Conservation (phyloP, 2,113 vertebrate species). For the Gasterosteus aculeatus region DNA sequence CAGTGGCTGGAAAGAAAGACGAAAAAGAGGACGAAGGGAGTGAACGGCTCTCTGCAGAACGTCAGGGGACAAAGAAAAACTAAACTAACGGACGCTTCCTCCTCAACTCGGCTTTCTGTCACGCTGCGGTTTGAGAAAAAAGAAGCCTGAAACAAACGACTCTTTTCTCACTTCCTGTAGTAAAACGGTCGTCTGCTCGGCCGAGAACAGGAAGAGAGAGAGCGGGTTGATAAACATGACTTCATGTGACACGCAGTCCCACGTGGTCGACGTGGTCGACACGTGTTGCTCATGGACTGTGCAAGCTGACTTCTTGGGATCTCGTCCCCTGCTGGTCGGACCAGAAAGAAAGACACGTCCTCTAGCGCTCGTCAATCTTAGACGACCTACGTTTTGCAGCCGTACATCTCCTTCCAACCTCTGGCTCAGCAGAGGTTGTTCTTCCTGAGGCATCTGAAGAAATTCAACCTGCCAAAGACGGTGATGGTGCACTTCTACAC, state of each 20-base stretch:
- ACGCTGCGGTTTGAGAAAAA: slow-evolving; percentile 34
- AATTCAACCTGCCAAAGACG: too few relatives aligned
- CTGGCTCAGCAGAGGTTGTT: too few relatives aligned
- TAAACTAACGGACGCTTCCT: slow-evolving; percentile 42
- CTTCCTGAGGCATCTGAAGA: too few relatives aligned
- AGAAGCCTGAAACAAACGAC: background rate
- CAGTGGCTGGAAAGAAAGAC: background rate
- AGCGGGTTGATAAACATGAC: slow-evolving; percentile 12
- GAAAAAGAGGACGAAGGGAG: background rate
- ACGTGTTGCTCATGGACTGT: too few relatives aligned
- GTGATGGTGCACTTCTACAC: too few relatives aligned
- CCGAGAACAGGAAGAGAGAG: slow-evolving; percentile 45
- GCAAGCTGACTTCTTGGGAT: too few relatives aligned
- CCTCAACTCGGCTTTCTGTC: slow-evolving; percentile 34
- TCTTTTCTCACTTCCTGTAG: slow-evolving; percentile 56
- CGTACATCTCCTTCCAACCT: too few relatives aligned
- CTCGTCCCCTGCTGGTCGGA: too few relatives aligned
- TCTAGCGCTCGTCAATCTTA: too few relatives aligned
- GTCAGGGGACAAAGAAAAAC: slow-evolving; percentile 25
- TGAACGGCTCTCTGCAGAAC: background rate
- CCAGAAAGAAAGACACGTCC: too few relatives aligned
- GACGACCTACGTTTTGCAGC: too few relatives aligned
- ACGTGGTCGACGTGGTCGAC: too few relatives aligned
- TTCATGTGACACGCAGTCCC: background rate
- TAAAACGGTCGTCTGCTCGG: slow-evolving; percentile 48